Percentiles rank a stretch among this genome's conserved stretches.
Conservation (phyloP, 2,797 vertebrate genomes). For the Antennarius maculatus region DNA sequence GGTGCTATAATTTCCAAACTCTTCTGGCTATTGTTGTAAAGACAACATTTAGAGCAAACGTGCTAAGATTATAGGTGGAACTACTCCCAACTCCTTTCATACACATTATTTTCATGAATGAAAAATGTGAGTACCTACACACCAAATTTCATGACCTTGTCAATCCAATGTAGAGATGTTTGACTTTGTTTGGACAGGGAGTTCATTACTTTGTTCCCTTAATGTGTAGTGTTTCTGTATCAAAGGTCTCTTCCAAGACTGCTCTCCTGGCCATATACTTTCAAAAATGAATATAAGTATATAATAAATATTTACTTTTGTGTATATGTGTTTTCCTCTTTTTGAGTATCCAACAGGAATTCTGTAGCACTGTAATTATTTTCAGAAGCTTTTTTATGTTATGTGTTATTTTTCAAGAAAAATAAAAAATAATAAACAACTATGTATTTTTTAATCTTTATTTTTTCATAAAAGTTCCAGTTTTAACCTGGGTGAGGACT, state of each 20-base stretch:
- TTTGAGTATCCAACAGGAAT: conserved; percentile 75
- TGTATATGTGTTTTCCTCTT: conserved; percentile 83
- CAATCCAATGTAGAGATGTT: conserved; percentile 58
- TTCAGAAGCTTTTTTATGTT: conserved; percentile 78
- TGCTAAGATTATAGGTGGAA: conserved; percentile 66
- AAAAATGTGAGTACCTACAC: conserved; percentile 51
- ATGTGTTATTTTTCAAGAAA: conserved; percentile 84
- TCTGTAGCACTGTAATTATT: conserved; percentile 87
- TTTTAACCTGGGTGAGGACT: no score
- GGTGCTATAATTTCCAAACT: conserved; percentile 84
- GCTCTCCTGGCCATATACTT: conserved; percentile 68
- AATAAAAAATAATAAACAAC: conserved; percentile 63
- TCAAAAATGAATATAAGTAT: conserved; percentile 79
- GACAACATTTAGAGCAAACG: conserved; percentile 68
- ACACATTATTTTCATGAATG: conserved; percentile 52
- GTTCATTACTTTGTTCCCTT: conserved; percentile 59
- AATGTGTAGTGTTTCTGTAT: conserved; percentile 64
- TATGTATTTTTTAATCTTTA: background rate
- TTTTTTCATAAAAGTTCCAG: background rate
- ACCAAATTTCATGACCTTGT: conserved; percentile 67
- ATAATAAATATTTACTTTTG: conserved; percentile 83
- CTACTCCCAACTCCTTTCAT: conserved; percentile 63
- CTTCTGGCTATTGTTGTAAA: conserved; percentile 75
- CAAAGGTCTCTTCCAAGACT: conserved; percentile 58
- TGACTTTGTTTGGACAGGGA: conserved; percentile 40